Evolutionary conservation across 1,140 invertebrate genomes (phyloP), one percentile per base, ranked within the genome.

Genomic region (Maconellicoccus hirsutus): DNA sequence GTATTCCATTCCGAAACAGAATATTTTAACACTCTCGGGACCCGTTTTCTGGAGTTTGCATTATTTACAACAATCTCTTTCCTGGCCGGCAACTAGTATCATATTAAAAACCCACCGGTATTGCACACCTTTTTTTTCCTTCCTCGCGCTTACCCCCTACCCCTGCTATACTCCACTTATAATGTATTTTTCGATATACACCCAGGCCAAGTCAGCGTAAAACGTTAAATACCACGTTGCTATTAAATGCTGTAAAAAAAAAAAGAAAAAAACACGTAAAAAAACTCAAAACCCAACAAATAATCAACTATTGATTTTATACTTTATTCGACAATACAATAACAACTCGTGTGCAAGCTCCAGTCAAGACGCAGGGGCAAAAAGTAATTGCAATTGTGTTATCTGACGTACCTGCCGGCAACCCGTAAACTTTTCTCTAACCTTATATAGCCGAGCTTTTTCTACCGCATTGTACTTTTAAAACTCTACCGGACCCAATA

Each of bases 271-370:
- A 33, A 33, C 29, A 33, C 3, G 3, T 6, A 33, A 3, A 33
- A 33, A 33, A 33, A 12, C 29, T 33, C 12, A 8, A 52, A 52
- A 52, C 12, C 42, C 42, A 52, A 52, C 42, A 52, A 52, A 52
- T 52, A 52, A 52, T 52, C 42, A 52, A 52, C 42, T 52, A 52
- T 52, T 52, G 42, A 52, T 52, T 52, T 52, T 52, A 52, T 52
- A 19, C 16, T 4, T 52, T 52, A 16, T 52, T 4, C 42, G 16
- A 52, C 16, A 19, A 52, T 19, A 52, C 42, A 52, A 38, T 38
- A 38, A 38, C 42, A 52, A 52, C 29, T 33, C 29, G 3, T 12
- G 29, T 33, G 12, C 29, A 12, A 33, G 29, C 12, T n/a, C n/a
- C n/a, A n/a, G n/a, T n/a, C n/a, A n/a, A n/a, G n/a, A n/a, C n/a